Conservation (phyloP, 2,888 invertebrate species). For the Harpagoxenus sublaevis region DNA sequence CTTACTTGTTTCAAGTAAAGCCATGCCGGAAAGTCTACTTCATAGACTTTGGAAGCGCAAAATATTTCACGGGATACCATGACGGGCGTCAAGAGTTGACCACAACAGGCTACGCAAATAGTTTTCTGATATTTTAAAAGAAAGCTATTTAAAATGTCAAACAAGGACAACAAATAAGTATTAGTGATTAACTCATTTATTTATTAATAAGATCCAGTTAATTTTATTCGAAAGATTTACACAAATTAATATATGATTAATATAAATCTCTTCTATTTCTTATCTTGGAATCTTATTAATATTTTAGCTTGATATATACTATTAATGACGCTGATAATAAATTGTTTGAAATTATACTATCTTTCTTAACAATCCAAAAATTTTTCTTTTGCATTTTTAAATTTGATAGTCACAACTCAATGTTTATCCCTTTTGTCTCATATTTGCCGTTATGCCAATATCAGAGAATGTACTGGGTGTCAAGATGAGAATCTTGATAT, state of each 20-base stretch:
- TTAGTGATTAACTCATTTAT: not conserved
- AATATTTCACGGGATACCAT: not conserved
- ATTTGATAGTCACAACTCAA: not conserved
- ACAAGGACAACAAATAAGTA: not conserved
- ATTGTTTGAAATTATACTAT: not conserved
- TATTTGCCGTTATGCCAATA: constrained; percentile 10
- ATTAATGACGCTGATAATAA: not conserved
- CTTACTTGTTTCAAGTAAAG: constrained; percentile 36
- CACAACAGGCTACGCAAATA: not conserved
- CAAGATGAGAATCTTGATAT: constrained; percentile 70
- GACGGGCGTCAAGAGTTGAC: not conserved
- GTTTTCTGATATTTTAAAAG: not conserved
- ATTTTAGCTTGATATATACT: not conserved
- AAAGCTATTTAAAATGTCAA: not conserved
- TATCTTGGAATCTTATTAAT: not conserved
- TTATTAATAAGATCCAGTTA: not conserved
- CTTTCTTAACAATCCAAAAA: not conserved
- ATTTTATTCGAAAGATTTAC: constrained; percentile 53
- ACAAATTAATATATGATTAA: constrained; percentile 59
- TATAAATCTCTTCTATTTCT: not conserved
- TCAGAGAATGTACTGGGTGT: constrained; percentile 57
- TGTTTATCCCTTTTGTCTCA: constrained; percentile 22
- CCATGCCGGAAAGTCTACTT: not conserved
- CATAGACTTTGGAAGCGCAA: not conserved
- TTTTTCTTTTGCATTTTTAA: not conserved